Evolutionary conservation across 2,888 invertebrate genomes (phyloP).

Genomic region (Limnephilus marmoratus): DNA sequence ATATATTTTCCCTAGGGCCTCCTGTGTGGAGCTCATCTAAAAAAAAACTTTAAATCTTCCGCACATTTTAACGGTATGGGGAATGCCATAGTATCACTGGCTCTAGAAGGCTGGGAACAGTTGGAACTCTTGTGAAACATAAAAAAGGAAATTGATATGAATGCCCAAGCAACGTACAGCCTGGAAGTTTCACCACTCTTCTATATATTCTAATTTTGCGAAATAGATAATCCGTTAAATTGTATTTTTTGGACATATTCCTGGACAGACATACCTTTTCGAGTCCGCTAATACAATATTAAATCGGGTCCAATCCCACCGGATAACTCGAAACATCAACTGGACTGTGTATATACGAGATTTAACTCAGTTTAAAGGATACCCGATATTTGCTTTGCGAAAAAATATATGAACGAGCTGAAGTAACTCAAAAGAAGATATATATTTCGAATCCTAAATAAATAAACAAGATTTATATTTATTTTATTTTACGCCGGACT

Average conservation of each 20-base stretch:
- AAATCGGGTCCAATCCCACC: slow-evolving; percentile 31
- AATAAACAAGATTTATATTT: slow-evolving; percentile 2
- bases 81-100: too few relatives aligned
- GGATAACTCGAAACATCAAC: slow-evolving; percentile 23
- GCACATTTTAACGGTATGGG: too few relatives aligned
- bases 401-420: slow-evolving; percentile 19
- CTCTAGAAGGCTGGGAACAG: too few relatives aligned
- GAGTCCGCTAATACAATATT: slow-evolving; percentile 26
- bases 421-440: slow-evolving; percentile 4
- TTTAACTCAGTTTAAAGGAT: slow-evolving; percentile 36
- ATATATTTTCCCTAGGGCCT: too few relatives aligned
- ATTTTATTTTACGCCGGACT: slow-evolving; percentile 2
- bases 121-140: too few relatives aligned
- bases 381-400: slow-evolving; percentile 5
- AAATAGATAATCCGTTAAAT: too few relatives aligned
- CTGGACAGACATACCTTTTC: background rate
- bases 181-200: background rate
- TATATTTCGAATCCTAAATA: slow-evolving; percentile 41
- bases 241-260: background rate
- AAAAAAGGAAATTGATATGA: background rate
- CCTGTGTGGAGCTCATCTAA: too few relatives aligned
- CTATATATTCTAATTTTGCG: background rate
- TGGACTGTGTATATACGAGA: slow-evolving; percentile 23
- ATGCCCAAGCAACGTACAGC: background rate
- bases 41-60: too few relatives aligned